Percentiles rank a stretch among this genome's conserved stretches.
Evolutionary conservation across 37 sponge, comb jelly and placozoan genomes (phyloP).

Genomic region (Hexactinellida sp.): DNA sequence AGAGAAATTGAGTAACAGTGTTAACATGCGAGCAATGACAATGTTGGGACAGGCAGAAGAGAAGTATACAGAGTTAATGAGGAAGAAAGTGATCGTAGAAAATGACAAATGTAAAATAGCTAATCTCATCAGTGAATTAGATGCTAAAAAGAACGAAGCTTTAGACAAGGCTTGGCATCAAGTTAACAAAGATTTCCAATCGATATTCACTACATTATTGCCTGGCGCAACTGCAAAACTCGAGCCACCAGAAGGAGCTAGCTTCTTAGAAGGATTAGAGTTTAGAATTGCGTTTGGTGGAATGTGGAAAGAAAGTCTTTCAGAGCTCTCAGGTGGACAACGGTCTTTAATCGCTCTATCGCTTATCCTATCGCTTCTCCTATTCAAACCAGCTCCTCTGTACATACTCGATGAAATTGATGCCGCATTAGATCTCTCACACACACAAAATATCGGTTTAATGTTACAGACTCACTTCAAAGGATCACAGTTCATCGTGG

Average conservation of each 20-base stretch:
- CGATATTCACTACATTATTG: conserved; percentile 85
- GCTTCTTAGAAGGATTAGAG: conserved; percentile 86
- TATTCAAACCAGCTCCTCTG: conserved; percentile 99
- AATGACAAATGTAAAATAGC: conserved; percentile 89
- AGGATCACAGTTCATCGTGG: conserved; percentile 93
- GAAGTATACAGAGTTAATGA: conserved; percentile 88
- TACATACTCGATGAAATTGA: conserved; percentile 98
- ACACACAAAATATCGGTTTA: conserved; percentile 98
- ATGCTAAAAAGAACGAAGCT: conserved; percentile 94
- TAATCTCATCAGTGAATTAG: conserved; percentile 69
- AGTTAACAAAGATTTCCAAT: conserved; percentile 94
- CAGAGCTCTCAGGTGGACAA: conserved; percentile 93
- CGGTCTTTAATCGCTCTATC: conserved; percentile 94
- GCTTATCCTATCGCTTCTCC: conserved; percentile 86
- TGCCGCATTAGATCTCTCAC: conserved; percentile 93
- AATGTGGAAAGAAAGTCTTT: conserved; percentile 91
- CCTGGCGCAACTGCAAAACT: conserved; percentile 79
- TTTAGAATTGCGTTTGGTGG: conserved; percentile 90
- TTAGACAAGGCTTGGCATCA: conserved; percentile 58
- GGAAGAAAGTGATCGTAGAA: conserved; percentile 85
- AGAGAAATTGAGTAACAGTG: conserved; percentile 72
- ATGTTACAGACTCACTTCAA: conserved; percentile 88
- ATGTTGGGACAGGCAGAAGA: conserved; percentile 96
- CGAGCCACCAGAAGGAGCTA: conserved; percentile 65
- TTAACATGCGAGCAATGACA: conserved; percentile 99